Percentiles rank a stretch among this genome's conserved stretches.
phyloP scores from a whole-genome alignment of 2,113 vertebrate genomes.

The Bos indicus region DNA sequence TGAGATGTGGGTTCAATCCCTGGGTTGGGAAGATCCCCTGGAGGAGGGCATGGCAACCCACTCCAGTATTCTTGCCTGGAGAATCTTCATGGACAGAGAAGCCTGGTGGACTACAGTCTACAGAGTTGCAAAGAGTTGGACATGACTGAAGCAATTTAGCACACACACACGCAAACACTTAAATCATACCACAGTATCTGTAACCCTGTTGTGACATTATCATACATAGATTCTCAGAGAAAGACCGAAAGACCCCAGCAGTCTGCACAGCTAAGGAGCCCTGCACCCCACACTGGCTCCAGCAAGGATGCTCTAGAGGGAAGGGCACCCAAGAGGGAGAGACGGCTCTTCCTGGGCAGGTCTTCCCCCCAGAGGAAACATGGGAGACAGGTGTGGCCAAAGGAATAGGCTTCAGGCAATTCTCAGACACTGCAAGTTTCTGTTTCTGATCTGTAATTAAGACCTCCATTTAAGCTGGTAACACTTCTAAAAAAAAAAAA shows the following conservation, averaged over 20 bases:
- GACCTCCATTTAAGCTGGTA: constrained; percentile 71
- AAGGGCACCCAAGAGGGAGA: neutral
- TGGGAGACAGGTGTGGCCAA: neutral
- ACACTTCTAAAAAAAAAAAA: constrained; percentile 61
- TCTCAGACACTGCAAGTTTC: neutral
- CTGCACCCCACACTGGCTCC: accelerated
- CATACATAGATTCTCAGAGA: neutral
- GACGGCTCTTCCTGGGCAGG: neutral
- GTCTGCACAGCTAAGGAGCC: neutral
- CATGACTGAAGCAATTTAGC: neutral
- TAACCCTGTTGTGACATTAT: neutral
- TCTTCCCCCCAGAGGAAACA: neutral
- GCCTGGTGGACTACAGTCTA: neutral
- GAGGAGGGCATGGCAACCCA: neutral
- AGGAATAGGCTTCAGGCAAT: neutral
- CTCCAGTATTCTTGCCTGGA: neutral
- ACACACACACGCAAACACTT: accelerated
- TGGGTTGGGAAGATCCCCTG: neutral
- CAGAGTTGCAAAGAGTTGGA: neutral
- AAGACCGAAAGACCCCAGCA: neutral
- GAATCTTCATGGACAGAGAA: neutral
- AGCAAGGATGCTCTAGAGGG: neutral
- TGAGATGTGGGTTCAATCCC: neutral
- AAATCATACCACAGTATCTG: neutral
- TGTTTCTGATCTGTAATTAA: constrained; percentile 78